Conservation (phyloP, 1,140 invertebrate genomes). For the Berghia stephanieae region DNA sequence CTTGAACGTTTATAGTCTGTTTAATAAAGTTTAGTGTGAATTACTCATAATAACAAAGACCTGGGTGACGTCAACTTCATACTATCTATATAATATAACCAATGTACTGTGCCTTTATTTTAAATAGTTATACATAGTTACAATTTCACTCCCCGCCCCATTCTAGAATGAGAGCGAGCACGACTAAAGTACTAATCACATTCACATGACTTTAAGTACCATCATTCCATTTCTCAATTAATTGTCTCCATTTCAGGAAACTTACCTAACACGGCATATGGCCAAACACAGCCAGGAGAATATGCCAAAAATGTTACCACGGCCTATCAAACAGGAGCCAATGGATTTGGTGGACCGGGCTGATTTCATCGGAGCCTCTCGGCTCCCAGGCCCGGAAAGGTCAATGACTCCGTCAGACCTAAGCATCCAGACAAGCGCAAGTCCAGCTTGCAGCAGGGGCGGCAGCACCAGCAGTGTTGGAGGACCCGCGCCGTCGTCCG, state of each 20-base stretch:
- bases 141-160: too few species aligned
- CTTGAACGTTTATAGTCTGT: too few species aligned
- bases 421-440: background rate
- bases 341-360: conserved; percentile 46
- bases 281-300: conserved; percentile 82
- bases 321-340: conserved; percentile 63
- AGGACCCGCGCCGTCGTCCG: conserved; percentile 49
- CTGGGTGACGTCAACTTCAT: too few species aligned
- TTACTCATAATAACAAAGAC: too few species aligned
- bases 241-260: conserved; percentile 74
- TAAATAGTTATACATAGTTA: too few species aligned
- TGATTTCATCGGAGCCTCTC: conserved; percentile 40
- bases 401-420: conserved; percentile 52
- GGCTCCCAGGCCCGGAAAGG: conserved; percentile 63
- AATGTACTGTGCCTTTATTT: too few species aligned
- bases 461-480: conserved; percentile 14
- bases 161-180: too few species aligned
- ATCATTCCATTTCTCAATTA: too few species aligned
- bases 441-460: background rate
- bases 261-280: conserved; percentile 98
- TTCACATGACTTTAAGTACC: too few species aligned
- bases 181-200: too few species aligned
- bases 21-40: too few species aligned
- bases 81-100: too few species aligned
- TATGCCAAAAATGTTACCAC: conserved; percentile 37